These are phyloP conservation scores for Drosophila ohnishii DNA, from an alignment of 1,140 invertebrate species.

Conservation along the genomic window DNA sequence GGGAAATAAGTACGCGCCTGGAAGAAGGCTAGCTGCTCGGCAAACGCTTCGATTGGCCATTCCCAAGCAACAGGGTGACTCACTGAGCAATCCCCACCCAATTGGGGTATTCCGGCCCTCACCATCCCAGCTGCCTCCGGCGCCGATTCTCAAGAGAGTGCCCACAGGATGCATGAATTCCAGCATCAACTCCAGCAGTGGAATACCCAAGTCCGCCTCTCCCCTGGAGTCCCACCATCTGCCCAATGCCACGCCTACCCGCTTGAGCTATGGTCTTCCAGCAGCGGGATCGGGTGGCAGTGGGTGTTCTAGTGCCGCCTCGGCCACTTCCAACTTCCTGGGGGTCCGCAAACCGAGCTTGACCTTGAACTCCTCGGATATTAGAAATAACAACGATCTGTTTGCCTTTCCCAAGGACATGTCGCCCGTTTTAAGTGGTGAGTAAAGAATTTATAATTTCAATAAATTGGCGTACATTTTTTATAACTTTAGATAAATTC, in stretches of 20 bases:
- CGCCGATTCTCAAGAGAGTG: conserved; percentile 66
- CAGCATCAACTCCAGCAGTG: conserved; percentile 23
- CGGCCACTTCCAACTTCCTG: conserved; percentile 60
- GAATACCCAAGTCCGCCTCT: conserved; percentile 73
- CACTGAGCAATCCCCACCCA: conserved; percentile 24
- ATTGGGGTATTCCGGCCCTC: conserved; percentile 62
- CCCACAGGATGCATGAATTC: conserved; percentile 7
- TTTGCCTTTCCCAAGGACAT: conserved; percentile 79
- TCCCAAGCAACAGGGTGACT: conserved; percentile 75
- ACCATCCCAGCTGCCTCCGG: conserved; percentile 77
- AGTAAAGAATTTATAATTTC: not conserved
- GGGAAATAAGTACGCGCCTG: conserved; percentile 78
- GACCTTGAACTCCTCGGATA: conserved; percentile 76
- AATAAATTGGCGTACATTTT: not conserved
- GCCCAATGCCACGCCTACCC: conserved; percentile 73
- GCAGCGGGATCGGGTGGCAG: conserved; percentile 7
- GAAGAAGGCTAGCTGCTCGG: conserved; percentile 78
- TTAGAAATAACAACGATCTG: conserved; percentile 76
- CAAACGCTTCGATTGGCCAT: conserved; percentile 78
- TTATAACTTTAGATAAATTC: not conserved
- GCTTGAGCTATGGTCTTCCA: conserved; percentile 31
- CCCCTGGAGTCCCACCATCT: conserved; percentile 75
- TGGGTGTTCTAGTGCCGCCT: conserved; percentile 38
- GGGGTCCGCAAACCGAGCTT: conserved; percentile 72
- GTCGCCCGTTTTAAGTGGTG: conserved; percentile 69